Percentiles rank a stretch among this genome's conserved stretches.
Conservation (phyloP, 2,797 vertebrate genomes). For the Rhinoraja longicauda region DNA sequence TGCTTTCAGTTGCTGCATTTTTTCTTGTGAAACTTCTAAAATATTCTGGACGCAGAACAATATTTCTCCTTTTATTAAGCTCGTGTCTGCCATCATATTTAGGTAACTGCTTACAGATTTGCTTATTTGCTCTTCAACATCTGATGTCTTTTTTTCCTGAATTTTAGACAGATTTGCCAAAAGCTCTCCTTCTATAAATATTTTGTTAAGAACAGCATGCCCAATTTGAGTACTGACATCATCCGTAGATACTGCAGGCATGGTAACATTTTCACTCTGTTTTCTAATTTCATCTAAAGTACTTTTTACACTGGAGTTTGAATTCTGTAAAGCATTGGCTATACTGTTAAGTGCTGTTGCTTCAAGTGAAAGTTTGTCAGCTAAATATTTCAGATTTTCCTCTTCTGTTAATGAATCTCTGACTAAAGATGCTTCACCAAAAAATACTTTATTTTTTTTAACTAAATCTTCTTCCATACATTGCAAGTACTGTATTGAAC, state of each 20-base stretch:
- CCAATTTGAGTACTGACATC: constrained; percentile 46
- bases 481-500: constrained; percentile 26
- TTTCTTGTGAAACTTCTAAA: constrained; percentile 40
- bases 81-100: constrained; percentile 48
- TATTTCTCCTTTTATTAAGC: constrained; percentile 55
- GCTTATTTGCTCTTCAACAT: constrained; percentile 40
- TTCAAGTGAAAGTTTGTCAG: constrained; percentile 57
- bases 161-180: constrained; percentile 54
- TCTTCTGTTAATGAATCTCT: constrained; percentile 46
- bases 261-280: constrained; percentile 49
- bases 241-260: constrained; percentile 42
- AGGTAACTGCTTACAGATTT: constrained; percentile 41
- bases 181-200: constrained; percentile 59
- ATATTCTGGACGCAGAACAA: constrained; percentile 49
- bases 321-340: constrained; percentile 54
- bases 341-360: constrained; percentile 57
- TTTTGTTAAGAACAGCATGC: constrained; percentile 44
- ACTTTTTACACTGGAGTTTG: constrained; percentile 52
- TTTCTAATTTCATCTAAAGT: constrained; percentile 50
- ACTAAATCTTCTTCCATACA: constrained; percentile 16
- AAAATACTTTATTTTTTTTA: background rate
- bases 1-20: constrained; percentile 40
- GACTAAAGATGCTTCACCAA: constrained; percentile 45
- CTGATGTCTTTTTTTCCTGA: constrained; percentile 42
- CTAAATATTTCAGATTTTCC: constrained; percentile 54